Conservation (phyloP, 2,888 invertebrate species). For the Chloromyia formosa region DNA sequence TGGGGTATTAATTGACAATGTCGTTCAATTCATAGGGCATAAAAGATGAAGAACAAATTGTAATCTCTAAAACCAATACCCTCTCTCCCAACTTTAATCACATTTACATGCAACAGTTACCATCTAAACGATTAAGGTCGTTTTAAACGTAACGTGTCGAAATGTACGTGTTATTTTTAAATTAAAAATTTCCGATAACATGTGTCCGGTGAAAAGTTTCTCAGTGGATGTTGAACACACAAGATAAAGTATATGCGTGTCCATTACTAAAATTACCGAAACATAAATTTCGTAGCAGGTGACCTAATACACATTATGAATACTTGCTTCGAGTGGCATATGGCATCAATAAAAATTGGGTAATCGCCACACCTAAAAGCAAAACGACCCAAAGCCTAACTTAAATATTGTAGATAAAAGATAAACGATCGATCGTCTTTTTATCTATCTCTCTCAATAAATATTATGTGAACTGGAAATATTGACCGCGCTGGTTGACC, state of each 20-base stretch:
- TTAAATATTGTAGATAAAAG: too few species aligned
- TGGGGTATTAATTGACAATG: too few species aligned
- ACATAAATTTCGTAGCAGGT: constrained; percentile 22
- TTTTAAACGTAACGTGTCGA: too few species aligned
- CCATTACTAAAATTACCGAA: neutral
- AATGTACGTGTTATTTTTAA: neutral
- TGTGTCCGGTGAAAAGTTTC: neutral
- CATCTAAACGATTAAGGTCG: too few species aligned
- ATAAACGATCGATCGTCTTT: neutral
- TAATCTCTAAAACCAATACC: too few species aligned
- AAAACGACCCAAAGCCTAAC: neutral
- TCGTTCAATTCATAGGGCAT: too few species aligned
- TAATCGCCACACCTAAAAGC: constrained; percentile 31
- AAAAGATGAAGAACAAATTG: too few species aligned
- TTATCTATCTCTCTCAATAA: neutral
- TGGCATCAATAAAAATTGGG: constrained; percentile 20
- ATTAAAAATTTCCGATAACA: constrained; percentile 3
- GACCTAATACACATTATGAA: neutral
- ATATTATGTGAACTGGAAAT: too few species aligned
- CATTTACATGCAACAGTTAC: too few species aligned
- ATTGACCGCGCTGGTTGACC: constrained; percentile 22
- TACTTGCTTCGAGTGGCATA: neutral
- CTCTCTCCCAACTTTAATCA: too few species aligned
- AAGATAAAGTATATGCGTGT: too few species aligned
- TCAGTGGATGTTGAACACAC: neutral